These are phyloP conservation scores for Archivesica marissinica DNA, from an alignment of 1,140 invertebrate species.

Conservation along the genomic window DNA sequence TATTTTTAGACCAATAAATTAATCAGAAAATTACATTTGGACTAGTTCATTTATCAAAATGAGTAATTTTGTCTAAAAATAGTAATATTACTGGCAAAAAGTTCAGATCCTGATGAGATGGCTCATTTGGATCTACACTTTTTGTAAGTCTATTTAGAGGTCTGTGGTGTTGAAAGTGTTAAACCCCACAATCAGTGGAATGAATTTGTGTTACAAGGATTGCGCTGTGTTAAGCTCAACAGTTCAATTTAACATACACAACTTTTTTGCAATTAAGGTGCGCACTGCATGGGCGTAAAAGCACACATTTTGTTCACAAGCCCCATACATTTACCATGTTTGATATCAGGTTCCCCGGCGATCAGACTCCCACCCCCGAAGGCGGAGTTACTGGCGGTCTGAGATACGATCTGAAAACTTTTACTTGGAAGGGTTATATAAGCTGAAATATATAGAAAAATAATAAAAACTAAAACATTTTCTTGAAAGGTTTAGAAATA, in stretches of 20 bases:
- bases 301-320: not conserved
- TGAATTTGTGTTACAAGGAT: too few species aligned
- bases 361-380: conserved; percentile 79
- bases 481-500: conserved; percentile 63
- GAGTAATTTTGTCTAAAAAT: too few species aligned
- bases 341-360: conserved; percentile 2
- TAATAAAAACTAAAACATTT: conserved; percentile 69
- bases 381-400: conserved; percentile 76
- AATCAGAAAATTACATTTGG: too few species aligned
- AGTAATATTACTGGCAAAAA: too few species aligned
- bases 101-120: too few species aligned
- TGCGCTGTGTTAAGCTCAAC: too few species aligned
- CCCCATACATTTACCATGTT: conserved; percentile 45
- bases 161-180: too few species aligned
- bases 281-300: not conserved
- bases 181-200: too few species aligned
- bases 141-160: too few species aligned
- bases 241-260: not conserved
- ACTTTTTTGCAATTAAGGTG: not conserved
- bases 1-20: too few species aligned
- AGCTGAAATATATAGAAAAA: conserved; percentile 65
- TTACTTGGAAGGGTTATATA: conserved; percentile 70
- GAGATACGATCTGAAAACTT: conserved; percentile 74
- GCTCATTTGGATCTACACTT: too few species aligned
- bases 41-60: too few species aligned